Evolutionary conservation across 2,888 invertebrate species (phyloP).

Genomic region (Cantharis lateralis): DNA sequence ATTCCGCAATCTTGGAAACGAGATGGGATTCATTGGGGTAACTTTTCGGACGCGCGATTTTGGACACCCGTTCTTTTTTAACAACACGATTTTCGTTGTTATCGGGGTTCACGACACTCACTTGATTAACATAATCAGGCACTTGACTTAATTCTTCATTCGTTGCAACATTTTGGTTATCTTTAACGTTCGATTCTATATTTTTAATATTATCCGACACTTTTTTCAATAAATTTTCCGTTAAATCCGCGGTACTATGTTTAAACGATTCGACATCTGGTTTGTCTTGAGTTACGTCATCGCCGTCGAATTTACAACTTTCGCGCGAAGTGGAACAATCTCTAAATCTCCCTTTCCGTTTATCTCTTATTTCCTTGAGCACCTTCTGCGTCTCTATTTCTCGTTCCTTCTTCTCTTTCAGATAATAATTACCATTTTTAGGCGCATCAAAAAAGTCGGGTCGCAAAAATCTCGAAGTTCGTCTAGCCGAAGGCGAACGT

Average conservation of each 20-base stretch:
- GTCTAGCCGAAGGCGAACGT: constrained; percentile 52
- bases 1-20: constrained; percentile 42
- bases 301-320: constrained; percentile 15
- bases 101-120: constrained; percentile 47
- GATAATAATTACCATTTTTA: constrained; percentile 68
- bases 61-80: constrained; percentile 55
- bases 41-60: constrained; percentile 61
- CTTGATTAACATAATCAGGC: constrained; percentile 29
- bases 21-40: constrained; percentile 59
- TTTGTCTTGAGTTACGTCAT: constrained; percentile 1
- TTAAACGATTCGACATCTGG: neutral
- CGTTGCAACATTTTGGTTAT: constrained; percentile 41
- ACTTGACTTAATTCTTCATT: neutral
- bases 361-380: constrained; percentile 69
- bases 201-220: constrained; percentile 50
- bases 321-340: constrained; percentile 48
- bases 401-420: constrained; percentile 66
- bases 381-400: constrained; percentile 72
- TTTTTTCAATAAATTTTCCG: constrained; percentile 43
- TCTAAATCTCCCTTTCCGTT: constrained; percentile 52
- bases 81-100: constrained; percentile 23
- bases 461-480: constrained; percentile 74
- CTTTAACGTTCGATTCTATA: constrained; percentile 42
- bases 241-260: constrained; percentile 35
- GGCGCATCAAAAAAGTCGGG: constrained; percentile 76